Percentiles rank a stretch among this genome's conserved stretches.
Evolutionary conservation across 2,113 vertebrate genomes (phyloP).

Genomic region (Stictonetta naevosa): DNA sequence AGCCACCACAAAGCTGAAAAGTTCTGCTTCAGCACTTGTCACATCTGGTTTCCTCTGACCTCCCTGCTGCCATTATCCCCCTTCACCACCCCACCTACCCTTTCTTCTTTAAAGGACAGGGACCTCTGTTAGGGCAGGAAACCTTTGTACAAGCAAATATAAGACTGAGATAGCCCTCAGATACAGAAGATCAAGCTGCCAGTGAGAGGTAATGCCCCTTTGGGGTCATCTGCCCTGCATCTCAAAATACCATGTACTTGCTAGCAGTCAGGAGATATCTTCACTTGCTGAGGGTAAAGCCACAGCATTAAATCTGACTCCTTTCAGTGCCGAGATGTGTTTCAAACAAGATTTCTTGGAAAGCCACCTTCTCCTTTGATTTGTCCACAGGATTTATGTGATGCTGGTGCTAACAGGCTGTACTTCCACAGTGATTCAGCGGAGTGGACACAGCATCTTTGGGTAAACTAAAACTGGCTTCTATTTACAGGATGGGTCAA

Average conservation of each 20-base stretch:
- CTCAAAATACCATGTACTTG: too few species aligned
- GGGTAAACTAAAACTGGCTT: background rate
- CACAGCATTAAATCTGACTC: background rate
- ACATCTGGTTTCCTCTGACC: background rate
- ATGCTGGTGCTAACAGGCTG: background rate
- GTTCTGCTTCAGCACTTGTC: conserved; percentile 48
- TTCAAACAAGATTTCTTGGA: too few species aligned
- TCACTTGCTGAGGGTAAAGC: background rate
- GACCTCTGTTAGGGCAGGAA: background rate
- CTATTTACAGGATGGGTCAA: background rate
- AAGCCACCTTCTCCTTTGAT: too few species aligned
- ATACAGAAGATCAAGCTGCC: background rate
- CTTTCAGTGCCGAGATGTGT: too few species aligned
- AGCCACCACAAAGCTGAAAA: conserved; percentile 23
- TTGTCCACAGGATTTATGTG: background rate
- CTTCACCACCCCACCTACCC: background rate
- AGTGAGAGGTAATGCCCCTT: accelerated
- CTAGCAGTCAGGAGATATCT: too few species aligned
- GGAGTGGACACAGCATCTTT: background rate
- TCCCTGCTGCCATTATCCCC: background rate
- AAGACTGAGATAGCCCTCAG: background rate
- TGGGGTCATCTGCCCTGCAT: background rate
- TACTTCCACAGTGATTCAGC: background rate
- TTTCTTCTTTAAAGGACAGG: background rate
- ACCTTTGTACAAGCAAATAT: background rate